Conservation (phyloP, 2,113 vertebrate genomes). For the Seriola rivoliana region DNA sequence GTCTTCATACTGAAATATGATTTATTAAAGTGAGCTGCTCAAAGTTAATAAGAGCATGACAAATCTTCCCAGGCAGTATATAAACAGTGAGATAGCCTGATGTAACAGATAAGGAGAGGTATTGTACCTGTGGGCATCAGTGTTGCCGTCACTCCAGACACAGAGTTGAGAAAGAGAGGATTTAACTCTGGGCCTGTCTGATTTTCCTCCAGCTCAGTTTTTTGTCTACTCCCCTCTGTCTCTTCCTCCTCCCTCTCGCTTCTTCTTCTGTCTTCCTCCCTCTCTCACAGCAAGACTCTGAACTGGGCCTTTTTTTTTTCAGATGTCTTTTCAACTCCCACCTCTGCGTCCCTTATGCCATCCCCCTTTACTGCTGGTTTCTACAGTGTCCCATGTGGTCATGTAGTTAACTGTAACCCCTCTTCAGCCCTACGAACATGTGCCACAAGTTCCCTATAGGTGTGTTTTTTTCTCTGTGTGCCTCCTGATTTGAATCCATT, state of each 20-base stretch:
- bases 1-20: not conserved
- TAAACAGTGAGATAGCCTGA: not conserved
- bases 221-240: not conserved
- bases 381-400: constrained; percentile 57
- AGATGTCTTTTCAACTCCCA: constrained; percentile 80
- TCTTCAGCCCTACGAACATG: constrained; percentile 58
- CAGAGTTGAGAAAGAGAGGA: constrained; percentile 9
- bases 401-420: constrained; percentile 28
- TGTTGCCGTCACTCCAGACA: not conserved
- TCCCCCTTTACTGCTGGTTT: constrained; percentile 86
- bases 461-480: constrained; percentile 25
- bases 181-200: not conserved
- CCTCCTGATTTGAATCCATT: constrained; percentile 19
- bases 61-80: constrained; percentile 20
- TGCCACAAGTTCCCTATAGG: constrained; percentile 43
- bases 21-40: constrained; percentile 8
- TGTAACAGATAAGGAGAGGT: constrained; percentile 31
- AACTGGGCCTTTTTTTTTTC: constrained; percentile 72
- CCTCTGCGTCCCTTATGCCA: constrained; percentile 81
- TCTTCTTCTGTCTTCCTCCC: not conserved
- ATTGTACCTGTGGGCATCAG: constrained; percentile 41
- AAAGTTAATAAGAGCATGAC: constrained; percentile 13
- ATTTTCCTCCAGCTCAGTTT: constrained; percentile 8
- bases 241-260: not conserved
- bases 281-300: constrained; percentile 28